phyloP scores from a whole-genome alignment of 2,888 invertebrate genomes.

The Amphipoea oculea region DNA sequence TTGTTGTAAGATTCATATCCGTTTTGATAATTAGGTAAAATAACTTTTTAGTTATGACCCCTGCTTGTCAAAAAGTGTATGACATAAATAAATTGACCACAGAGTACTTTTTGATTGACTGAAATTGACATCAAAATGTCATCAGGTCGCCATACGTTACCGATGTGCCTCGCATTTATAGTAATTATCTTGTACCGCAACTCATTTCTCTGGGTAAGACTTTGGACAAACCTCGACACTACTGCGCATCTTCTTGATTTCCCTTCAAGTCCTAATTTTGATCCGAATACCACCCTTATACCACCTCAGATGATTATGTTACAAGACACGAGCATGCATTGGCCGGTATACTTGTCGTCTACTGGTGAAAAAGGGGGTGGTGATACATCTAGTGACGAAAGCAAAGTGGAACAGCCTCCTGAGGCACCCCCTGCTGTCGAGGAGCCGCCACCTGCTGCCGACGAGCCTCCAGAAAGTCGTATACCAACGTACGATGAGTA shows the following conservation, averaged over 20 bases:
- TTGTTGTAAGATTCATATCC: background rate
- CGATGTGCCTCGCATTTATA: slow-evolving; percentile 26
- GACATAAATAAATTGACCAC: background rate
- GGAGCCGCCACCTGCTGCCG: slow-evolving; percentile 9
- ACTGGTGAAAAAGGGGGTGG: slow-evolving; percentile 12
- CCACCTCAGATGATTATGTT: background rate
- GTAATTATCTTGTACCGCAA: slow-evolving; percentile 44
- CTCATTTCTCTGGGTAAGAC: slow-evolving; percentile 36
- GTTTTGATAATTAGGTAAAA: background rate
- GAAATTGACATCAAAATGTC: slow-evolving; percentile 52
- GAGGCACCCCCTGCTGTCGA: background rate
- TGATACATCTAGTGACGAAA: slow-evolving; percentile 6
- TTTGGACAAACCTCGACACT: slow-evolving; percentile 21
- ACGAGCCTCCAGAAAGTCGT: slow-evolving; percentile 48
- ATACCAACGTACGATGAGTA: slow-evolving; percentile 77
- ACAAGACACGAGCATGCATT: background rate
- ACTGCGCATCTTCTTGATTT: slow-evolving; percentile 8
- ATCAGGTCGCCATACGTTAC: slow-evolving; percentile 13
- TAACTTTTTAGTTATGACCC: background rate
- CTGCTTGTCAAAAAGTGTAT: background rate
- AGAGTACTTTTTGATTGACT: too few relatives aligned
- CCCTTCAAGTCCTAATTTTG: background rate
- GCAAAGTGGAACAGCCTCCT: slow-evolving; percentile 20
- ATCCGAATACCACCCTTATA: background rate
- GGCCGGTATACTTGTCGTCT: background rate